Evolutionary conservation across 2,888 invertebrate genomes (phyloP).

Genomic region (Lacanobia oleracea): DNA sequence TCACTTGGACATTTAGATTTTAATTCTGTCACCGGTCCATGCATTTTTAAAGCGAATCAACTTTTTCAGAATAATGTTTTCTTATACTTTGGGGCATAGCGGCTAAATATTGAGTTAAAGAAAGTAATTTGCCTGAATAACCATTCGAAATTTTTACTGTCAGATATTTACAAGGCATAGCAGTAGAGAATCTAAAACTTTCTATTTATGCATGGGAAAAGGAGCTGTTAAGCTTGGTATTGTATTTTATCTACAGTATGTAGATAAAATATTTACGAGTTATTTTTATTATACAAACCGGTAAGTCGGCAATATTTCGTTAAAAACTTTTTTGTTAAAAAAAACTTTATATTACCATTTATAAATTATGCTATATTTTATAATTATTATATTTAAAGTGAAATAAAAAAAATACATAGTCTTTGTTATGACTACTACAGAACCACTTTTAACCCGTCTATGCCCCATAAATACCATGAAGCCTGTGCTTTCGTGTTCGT

Average conservation of each 20-base stretch:
- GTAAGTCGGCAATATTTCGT: neutral
- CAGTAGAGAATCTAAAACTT: constrained; percentile 26
- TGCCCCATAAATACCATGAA: constrained; percentile 65
- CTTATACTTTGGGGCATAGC: constrained; percentile 60
- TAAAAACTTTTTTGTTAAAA: neutral
- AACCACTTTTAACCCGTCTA: constrained; percentile 46
- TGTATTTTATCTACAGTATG: constrained; percentile 25
- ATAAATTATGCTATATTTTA: neutral
- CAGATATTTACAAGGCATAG: constrained; percentile 40
- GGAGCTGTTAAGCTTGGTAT: neutral
- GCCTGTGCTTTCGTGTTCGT: constrained; percentile 67
- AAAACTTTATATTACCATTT: neutral
- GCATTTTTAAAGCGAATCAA: constrained; percentile 82
- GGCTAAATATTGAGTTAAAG: constrained; percentile 46
- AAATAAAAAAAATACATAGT: neutral
- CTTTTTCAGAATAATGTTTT: constrained; percentile 63
- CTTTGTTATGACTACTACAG: neutral
- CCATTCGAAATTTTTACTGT: neutral
- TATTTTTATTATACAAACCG: neutral
- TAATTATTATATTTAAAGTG: neutral
- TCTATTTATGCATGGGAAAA: neutral
- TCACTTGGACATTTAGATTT: constrained; percentile 76
- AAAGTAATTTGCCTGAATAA: constrained; percentile 1
- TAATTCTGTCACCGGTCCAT: constrained; percentile 86
- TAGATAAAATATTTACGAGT: too few species aligned